Conservation (phyloP, 2,888 invertebrate genomes). For the Epinotia bilunana region DNA sequence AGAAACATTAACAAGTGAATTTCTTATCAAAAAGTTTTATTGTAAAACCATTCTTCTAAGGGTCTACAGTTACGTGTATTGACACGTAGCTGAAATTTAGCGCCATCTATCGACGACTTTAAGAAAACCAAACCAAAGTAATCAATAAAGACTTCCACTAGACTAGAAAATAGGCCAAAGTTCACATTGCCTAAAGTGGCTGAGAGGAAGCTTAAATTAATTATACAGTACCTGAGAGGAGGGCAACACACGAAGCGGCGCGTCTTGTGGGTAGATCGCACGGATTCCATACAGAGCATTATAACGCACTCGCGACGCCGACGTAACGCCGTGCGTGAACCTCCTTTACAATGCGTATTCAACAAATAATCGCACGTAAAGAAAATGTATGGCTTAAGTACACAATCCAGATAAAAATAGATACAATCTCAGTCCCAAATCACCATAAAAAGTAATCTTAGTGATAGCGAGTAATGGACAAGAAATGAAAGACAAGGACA, state of each 20-base stretch:
- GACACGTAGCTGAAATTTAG: background rate
- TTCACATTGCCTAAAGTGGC: background rate
- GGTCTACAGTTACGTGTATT: background rate
- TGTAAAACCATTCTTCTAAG: constrained; percentile 3
- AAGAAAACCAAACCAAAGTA: background rate
- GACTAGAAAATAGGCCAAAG: background rate
- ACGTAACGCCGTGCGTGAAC: background rate
- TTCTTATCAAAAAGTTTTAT: constrained; percentile 5
- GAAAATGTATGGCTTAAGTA: background rate
- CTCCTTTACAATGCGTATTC: background rate
- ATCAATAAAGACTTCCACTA: background rate
- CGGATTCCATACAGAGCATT: background rate
- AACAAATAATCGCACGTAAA: background rate
- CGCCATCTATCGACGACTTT: background rate
- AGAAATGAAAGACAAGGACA: constrained; percentile 1
- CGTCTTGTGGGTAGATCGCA: background rate
- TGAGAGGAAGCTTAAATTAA: background rate
- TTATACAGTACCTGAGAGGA: background rate
- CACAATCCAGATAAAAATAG: constrained; percentile 1
- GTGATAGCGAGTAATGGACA: constrained; percentile 15
- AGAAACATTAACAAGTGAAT: constrained; percentile 18
- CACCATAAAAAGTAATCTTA: background rate
- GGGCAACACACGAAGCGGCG: background rate
- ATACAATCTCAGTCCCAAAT: background rate
- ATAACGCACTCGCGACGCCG: background rate